These are phyloP conservation scores for Caenorhabditis zanzibari DNA, from an alignment of 2,888 invertebrate species.

Conservation along the genomic window DNA sequence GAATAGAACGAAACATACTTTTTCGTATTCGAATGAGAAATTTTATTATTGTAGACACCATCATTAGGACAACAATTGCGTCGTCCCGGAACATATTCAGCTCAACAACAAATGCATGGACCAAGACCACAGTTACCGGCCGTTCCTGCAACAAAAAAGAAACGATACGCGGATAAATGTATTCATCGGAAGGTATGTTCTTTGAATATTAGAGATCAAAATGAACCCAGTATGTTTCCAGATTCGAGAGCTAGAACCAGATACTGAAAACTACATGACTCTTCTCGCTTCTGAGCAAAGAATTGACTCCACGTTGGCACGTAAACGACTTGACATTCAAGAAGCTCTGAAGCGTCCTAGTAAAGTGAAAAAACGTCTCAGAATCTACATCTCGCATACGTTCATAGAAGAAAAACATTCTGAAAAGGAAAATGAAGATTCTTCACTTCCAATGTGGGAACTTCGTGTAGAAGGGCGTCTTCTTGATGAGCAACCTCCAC, in stretches of 20 bases:
- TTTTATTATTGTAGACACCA: conserved; percentile 1
- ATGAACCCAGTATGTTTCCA: not conserved
- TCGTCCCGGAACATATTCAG: conserved; percentile 44
- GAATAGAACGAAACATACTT: not conserved
- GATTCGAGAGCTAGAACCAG: conserved; percentile 91
- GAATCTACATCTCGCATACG: conserved; percentile 99
- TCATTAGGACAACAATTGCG: conserved; percentile 37
- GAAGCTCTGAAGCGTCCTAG: conserved; percentile 98
- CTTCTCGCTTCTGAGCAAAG: conserved; percentile 97
- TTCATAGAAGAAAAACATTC: conserved; percentile 93
- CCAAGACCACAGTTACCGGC: conserved; percentile 12
- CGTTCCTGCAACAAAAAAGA: conserved; percentile 71
- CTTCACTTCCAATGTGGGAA: conserved; percentile 89
- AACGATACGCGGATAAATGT: conserved; percentile 79
- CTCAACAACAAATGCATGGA: conserved; percentile 51
- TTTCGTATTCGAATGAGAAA: not conserved
- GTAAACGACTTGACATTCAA: conserved; percentile 94
- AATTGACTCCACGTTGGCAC: conserved; percentile 97
- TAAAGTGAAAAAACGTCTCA: conserved; percentile 94
- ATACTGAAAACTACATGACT: conserved; percentile 99
- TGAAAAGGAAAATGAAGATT: conserved; percentile 83
- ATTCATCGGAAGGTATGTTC: conserved; percentile 76
- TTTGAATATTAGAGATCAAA: not conserved
- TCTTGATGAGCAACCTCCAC: conserved; percentile 87
- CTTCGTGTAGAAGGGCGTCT: conserved; percentile 97